Evolutionary conservation across 2,797 vertebrate genomes (phyloP).

Genomic region (Miichthys miiuy): DNA sequence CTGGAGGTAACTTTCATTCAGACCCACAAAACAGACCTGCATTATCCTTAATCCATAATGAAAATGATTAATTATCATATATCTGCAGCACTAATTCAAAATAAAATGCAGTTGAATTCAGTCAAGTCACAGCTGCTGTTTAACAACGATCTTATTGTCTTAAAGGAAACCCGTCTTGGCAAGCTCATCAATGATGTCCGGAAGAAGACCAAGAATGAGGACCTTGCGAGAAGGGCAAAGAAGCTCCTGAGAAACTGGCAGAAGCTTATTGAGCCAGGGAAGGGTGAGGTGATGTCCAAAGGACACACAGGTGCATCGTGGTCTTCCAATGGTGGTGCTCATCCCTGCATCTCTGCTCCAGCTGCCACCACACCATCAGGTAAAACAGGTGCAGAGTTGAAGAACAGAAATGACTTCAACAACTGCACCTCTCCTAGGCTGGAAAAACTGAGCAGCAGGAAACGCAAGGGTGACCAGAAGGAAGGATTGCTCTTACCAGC

Average conservation of each 20-base stretch:
- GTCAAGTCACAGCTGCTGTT: neutral
- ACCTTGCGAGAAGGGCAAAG: constrained; percentile 95
- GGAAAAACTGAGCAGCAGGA: constrained; percentile 85
- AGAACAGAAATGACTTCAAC: constrained; percentile 90
- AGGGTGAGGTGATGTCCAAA: constrained; percentile 85
- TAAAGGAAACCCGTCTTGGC: constrained; percentile 94
- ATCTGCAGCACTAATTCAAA: neutral
- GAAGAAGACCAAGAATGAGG: constrained; percentile 94
- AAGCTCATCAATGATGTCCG: constrained; percentile 97
- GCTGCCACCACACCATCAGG: constrained; percentile 65
- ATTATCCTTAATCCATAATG: no score
- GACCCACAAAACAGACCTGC: neutral
- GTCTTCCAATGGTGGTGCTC: constrained; percentile 85
- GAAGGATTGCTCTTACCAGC: constrained; percentile 83
- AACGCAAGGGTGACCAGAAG: constrained; percentile 86
- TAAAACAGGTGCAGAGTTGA: constrained; percentile 87
- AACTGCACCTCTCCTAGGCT: constrained; percentile 84
- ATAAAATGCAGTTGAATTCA: neutral
- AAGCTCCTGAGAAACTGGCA: constrained; percentile 94
- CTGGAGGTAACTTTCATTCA: constrained; percentile 88
- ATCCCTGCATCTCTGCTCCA: constrained; percentile 81
- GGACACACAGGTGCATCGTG: constrained; percentile 82
- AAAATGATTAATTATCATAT: no score
- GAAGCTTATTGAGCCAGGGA: constrained; percentile 91
- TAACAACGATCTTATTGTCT: constrained; percentile 32